Evolutionary conservation across 1,140 invertebrate genomes (phyloP).

Genomic region (Rhyzopertha dominica): DNA sequence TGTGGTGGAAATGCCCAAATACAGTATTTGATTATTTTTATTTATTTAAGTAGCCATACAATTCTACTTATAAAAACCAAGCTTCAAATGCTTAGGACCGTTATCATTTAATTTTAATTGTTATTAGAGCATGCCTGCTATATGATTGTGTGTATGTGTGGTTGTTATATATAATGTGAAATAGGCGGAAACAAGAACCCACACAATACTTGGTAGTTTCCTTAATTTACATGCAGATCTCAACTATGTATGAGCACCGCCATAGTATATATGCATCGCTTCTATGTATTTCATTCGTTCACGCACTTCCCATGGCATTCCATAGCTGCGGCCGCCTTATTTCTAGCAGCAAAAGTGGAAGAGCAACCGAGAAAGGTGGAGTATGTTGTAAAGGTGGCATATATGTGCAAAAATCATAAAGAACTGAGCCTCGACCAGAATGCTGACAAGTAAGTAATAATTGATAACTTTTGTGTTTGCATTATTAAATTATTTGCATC

Average conservation of each 20-base stretch:
- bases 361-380: constrained; percentile 95
- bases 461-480: constrained; percentile 25
- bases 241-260: constrained; percentile 92
- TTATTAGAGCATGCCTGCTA: constrained; percentile 10
- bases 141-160: too few species aligned
- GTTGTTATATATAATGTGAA: too few species aligned
- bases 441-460: constrained; percentile 57
- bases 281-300: constrained; percentile 93
- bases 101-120: too few species aligned
- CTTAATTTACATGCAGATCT: constrained; percentile 52
- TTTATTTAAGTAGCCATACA: too few species aligned
- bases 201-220: constrained; percentile 7
- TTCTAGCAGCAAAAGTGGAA: constrained; percentile 95
- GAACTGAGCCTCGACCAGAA: constrained; percentile 56
- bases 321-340: constrained; percentile 80
- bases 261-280: constrained; percentile 98
- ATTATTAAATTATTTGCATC: too few species aligned
- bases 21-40: too few species aligned
- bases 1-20: too few species aligned
- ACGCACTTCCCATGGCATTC: constrained; percentile 77
- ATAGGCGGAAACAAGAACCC: too few species aligned
- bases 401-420: constrained; percentile 59
- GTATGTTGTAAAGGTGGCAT: constrained; percentile 88
- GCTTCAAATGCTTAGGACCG: too few species aligned
- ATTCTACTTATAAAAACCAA: too few species aligned